Evolutionary conservation across 1,140 invertebrate species (phyloP), one percentile per base, ranked within the genome.

Genomic region (Sminthurinus signatus): DNA sequence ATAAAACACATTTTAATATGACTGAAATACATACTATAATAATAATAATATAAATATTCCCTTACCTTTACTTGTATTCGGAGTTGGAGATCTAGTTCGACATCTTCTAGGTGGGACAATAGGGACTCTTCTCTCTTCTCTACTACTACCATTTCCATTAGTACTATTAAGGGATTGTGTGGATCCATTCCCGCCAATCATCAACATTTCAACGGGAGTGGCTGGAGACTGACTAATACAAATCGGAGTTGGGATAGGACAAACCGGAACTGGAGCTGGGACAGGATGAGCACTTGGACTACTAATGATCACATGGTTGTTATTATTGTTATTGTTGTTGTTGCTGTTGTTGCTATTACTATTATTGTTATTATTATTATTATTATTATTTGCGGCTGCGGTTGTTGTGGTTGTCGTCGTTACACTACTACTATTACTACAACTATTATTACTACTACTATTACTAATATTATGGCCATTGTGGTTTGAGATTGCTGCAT

Each of bases 51-150:
- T n/a, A n/a, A n/a, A n/a, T n/a, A n/a, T n/a, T n/a, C n/a, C n/a
- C n/a, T n/a, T 65, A 73, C 66, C 67, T 68, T 70, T 74, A 60
- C 64, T 74, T 31, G 65, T 72, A 51, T 71, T 71, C 10, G 70
- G 70, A 25, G 65, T 74, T 17, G 63, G 73, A 43, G 62, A 71
- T 25, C 54, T 39, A 29, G 65, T 68, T 57, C 61, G 55, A 42
- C 63, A 64, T 57, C 65, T 54, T 52, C 66, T 42, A 19, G 70
- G 66, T 4, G 71, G 69, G 5, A 69, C 67, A 50, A 60, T 64
- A 15, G 69, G 66, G 32, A 62, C 59, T 36, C 59, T 62, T 5
- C 5, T 36, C 32, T n/a, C n/a, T n/a, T n/a, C n/a, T n/a, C n/a
- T n/a, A n/a, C n/a, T n/a, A n/a, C n/a, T n/a, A n/a, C n/a, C n/a